These are phyloP conservation scores for Isoperla grammatica DNA, from an alignment of 2,888 invertebrate genomes.

Conservation along the genomic window DNA sequence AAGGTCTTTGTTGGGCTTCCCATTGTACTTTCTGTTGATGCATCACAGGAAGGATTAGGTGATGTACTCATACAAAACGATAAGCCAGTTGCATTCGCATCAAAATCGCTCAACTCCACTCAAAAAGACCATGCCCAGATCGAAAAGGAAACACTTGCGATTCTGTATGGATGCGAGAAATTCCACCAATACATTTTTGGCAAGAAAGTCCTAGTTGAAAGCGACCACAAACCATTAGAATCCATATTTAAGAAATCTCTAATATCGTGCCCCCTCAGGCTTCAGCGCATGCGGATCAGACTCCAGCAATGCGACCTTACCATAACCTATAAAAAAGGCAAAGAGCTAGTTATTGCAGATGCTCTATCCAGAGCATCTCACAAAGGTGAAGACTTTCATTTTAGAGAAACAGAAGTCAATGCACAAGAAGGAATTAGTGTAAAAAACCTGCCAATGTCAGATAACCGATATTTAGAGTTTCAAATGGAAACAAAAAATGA, in stretches of 20 bases:
- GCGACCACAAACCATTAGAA: constrained; percentile 36
- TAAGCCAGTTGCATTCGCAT: constrained; percentile 29
- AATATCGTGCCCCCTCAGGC: constrained; percentile 21
- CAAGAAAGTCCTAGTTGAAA: constrained; percentile 33
- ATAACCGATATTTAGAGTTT: no score
- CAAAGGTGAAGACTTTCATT: constrained; percentile 16
- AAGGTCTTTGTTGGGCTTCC: no score
- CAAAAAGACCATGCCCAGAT: constrained; percentile 33
- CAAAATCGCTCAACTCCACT: constrained; percentile 33
- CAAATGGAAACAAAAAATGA: no score
- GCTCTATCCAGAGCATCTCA: constrained; percentile 29
- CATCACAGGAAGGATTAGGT: constrained; percentile 8
- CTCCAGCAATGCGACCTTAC: constrained; percentile 28
- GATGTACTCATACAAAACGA: neutral
- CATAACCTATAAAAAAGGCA: constrained; percentile 28
- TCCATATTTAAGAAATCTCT: constrained; percentile 33
- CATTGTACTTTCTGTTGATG: neutral
- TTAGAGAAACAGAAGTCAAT: no score
- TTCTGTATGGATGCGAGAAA: constrained; percentile 31
- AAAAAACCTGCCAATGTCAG: no score
- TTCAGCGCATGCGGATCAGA: constrained; percentile 31
- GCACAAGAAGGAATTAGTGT: constrained; percentile 16
- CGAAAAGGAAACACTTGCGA: constrained; percentile 30
- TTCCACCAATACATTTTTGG: constrained; percentile 35
- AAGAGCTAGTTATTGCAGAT: constrained; percentile 30